These are phyloP conservation scores for Drosophila paramelanica DNA, from an alignment of 2,888 invertebrate species.

Conservation along the genomic window DNA sequence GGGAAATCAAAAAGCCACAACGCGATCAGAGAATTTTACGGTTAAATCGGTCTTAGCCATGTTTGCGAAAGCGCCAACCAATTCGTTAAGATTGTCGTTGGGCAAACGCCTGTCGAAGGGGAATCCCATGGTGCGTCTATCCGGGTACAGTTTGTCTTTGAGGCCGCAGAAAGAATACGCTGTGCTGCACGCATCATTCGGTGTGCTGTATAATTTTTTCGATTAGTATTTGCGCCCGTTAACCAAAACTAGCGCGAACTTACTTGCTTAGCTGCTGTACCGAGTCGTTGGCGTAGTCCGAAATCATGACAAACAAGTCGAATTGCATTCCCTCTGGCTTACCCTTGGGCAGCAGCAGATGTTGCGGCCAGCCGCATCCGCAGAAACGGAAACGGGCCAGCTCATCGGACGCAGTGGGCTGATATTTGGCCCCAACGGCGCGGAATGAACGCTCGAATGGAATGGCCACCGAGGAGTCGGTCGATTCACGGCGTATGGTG, in stretches of 20 bases:
- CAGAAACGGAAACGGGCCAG: conserved; percentile 90
- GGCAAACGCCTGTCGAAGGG: conserved; percentile 86
- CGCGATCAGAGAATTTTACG: conserved; percentile 86
- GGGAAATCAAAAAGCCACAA: conserved; percentile 42
- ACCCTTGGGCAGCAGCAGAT: conserved; percentile 92
- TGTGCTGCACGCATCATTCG: conserved; percentile 87
- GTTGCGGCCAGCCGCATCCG: conserved; percentile 95
- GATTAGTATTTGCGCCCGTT: neutral
- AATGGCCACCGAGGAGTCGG: conserved; percentile 92
- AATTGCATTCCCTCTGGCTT: conserved; percentile 88
- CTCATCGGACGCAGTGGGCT: conserved; percentile 84
- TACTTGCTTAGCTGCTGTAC: conserved; percentile 76
- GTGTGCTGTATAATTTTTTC: conserved; percentile 75
- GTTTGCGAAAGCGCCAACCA: conserved; percentile 88
- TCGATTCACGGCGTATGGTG: conserved; percentile 88
- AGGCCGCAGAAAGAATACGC: conserved; percentile 90
- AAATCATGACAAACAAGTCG: conserved; percentile 91
- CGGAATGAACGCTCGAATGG: conserved; percentile 93
- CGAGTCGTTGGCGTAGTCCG: conserved; percentile 89
- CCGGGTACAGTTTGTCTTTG: conserved; percentile 89
- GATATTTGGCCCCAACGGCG: conserved; percentile 87
- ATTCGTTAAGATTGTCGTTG: conserved; percentile 87
- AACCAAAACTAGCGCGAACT: conserved; percentile 81
- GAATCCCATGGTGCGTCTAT: conserved; percentile 88
- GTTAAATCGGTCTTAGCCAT: conserved; percentile 89